Base-by-base conservation (phyloP, 1,140 invertebrate species). In the Drosophila azteca region DNA sequence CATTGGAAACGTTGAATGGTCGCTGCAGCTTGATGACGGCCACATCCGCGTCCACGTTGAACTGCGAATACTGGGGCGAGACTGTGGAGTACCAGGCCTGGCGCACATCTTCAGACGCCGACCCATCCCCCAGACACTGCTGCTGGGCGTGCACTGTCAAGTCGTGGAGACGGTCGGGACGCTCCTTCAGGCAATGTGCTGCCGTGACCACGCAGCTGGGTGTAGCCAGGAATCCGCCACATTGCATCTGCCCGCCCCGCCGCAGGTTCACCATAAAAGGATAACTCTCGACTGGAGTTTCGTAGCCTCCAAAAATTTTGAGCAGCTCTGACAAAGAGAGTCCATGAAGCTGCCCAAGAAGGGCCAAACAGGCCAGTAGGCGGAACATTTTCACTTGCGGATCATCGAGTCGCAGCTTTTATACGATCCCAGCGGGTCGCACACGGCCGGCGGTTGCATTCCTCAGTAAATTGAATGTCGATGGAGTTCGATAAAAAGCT, bases 161-260 rank as follows among this genome's bases (percentile, higher is more conserved):
- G 20, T 76, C 59, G 0, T 52, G 1, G 20, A 67, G 31, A 20
- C 17, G 17, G 0, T 50, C 11, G 0, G 46, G 49, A 1, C 45
- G 44, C 1, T 9, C 6, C 50, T 87, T 41, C 41, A 90, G 15
- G 5, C 87, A 90, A 46, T 90, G 89, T 3, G 89, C 89, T 0
- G 89, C 89, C 0, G 89, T 90, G 3, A 90, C 64, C 0, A 90
- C 89, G 60, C 89, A 90, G n/a, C 45, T 75, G 8, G 76, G 69
- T n/a, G 89, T 72, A 15, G 90, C 72, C 8, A 90, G 31, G 1
- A 49, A 54, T 0, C 89, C 89, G n/a, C 76, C 81, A 20, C 89
- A 90, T 2, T 13, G 39, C 13, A 90, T 87, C 0, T 3, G 1
- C 0, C 55, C 53, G 9, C 53, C 35, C 13, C 55, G 62, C 31